Evolutionary conservation across 2,888 invertebrate genomes (phyloP), one percentile per base, ranked within the genome.

Genomic region (Tromatobia lineatoria): DNA sequence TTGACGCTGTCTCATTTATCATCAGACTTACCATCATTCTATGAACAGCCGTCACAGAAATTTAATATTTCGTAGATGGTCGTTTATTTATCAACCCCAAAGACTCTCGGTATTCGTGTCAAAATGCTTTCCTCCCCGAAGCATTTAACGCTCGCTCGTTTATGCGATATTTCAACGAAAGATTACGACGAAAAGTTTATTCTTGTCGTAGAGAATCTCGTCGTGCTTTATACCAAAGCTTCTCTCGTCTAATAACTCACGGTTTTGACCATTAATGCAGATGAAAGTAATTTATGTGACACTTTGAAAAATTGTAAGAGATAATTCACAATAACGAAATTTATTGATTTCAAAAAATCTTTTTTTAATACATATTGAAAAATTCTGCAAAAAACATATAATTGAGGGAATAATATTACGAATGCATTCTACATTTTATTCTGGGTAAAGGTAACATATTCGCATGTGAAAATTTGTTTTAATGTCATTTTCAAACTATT

Each of bases 151-250:
- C 23, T 64, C 42, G 25, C 67, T 18, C 29, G 45, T 71, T 81
- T 64, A 47, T 45, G 57, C 61, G 64, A 52, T n/a, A 61, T 50
- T 42, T 57, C 3, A 11, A 3, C 52, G 42, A 20, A 50, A 61
- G 70, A 76, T 73, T 82, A 78, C 18, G 67, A 47, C 59, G 74
- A 50, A 78, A 78, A 74, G 52, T 78, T 82, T 61, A 78, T 69
- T 74, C 61, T 15, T 61, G 11, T 57, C 69, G 11, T 11, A 10
- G n/a, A 45, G 42, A 71, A 71, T 54, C 50, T 34, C 45, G 54
- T 50, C n/a, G 18, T 34, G n/a, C 29, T 59, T 59, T 3, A n/a
- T 15, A 29, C 34, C n/a, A 59, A 15, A 15, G 47, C 13, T 34
- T 52, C 3, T n/a, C 18, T 47, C 8, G 42, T 8, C 18, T 18